phyloP scores from a whole-genome alignment of 2,888 invertebrate species.

The Mimumesa dahlbomi region DNA sequence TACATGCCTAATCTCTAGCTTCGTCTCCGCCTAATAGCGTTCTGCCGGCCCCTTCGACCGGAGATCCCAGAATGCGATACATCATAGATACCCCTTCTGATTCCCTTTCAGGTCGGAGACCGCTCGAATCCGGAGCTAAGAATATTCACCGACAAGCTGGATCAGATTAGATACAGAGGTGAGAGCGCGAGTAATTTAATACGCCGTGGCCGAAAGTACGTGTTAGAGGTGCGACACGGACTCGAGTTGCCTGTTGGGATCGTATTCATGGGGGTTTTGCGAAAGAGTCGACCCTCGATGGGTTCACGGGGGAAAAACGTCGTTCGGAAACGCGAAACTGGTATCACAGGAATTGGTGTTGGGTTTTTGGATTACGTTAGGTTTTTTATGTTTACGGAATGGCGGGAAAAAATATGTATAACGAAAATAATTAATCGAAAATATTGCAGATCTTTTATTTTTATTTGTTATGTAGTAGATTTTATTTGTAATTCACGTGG shows the following conservation, averaged over 20 bases:
- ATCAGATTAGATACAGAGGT: constrained; percentile 96
- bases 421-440: too few species aligned
- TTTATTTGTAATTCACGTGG: too few species aligned
- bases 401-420: too few species aligned
- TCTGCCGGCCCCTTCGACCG: constrained; percentile 16
- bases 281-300: too few species aligned
- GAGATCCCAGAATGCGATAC: constrained; percentile 62
- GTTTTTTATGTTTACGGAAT: too few species aligned
- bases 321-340: too few species aligned
- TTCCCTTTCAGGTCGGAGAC: constrained; percentile 90
- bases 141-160: constrained; percentile 94
- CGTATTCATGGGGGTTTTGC: constrained; percentile 28
- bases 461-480: too few species aligned
- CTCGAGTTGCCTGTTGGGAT: constrained; percentile 26
- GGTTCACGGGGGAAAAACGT: too few species aligned
- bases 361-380: too few species aligned
- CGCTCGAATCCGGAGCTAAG: constrained; percentile 94
- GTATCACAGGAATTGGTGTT: too few species aligned
- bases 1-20: constrained; percentile 78
- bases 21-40: background rate
- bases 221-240: constrained; percentile 2
- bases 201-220: background rate
- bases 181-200: constrained; percentile 76
- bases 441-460: too few species aligned
- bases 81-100: constrained; percentile 54